Percentiles rank a stretch among this genome's conserved stretches.
phyloP scores from a whole-genome alignment of 2,113 vertebrate genomes.

The Pantherophis guttatus region DNA sequence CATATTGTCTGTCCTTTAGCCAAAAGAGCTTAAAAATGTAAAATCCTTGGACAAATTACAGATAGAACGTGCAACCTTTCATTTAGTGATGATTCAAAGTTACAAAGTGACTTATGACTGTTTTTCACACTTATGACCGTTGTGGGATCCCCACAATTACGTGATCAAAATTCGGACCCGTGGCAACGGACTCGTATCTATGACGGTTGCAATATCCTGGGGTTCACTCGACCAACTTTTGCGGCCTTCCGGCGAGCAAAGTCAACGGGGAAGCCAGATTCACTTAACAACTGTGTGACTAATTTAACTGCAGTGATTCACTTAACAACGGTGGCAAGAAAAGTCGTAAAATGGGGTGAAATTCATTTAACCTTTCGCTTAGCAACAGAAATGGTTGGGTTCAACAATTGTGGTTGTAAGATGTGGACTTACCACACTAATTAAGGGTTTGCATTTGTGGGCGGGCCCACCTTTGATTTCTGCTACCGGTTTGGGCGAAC shows the following conservation, averaged over 20 bases:
- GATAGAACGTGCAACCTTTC: neutral
- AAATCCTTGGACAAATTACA: neutral
- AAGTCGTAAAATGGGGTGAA: too few species aligned
- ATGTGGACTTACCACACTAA: too few species aligned
- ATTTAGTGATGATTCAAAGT: neutral
- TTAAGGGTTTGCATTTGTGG: too few species aligned
- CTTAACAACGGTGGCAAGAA: too few species aligned
- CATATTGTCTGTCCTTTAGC: neutral
- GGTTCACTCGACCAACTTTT: neutral
- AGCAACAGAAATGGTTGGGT: too few species aligned
- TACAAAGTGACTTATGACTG: neutral
- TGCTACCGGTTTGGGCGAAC: too few species aligned
- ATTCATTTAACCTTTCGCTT: too few species aligned
- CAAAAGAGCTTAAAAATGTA: neutral
- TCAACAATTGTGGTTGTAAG: too few species aligned
- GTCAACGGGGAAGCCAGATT: neutral
- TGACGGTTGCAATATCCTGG: neutral
- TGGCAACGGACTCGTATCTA: neutral
- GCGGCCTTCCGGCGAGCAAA: neutral
- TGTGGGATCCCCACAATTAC: neutral
- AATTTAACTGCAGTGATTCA: neutral
- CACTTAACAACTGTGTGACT: neutral
- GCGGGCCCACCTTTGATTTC: too few species aligned
- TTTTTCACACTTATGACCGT: neutral
- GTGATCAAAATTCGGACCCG: neutral